phyloP scores from a whole-genome alignment of 2,888 invertebrate genomes.

The Hipparchia sbordonii region DNA sequence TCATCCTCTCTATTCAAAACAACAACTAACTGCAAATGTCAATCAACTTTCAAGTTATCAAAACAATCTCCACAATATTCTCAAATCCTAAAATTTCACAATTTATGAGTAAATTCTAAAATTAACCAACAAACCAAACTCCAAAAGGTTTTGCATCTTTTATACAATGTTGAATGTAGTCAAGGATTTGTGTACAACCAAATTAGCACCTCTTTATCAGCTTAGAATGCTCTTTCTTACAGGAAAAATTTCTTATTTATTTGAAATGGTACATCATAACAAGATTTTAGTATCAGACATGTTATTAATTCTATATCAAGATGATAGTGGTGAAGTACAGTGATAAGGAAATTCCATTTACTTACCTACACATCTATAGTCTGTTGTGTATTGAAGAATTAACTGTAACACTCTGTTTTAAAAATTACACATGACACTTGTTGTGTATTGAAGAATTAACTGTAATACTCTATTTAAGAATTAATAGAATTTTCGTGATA shows the following conservation, averaged over 20 bases:
- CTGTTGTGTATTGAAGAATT: neutral
- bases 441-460: neutral
- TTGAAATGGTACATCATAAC: neutral
- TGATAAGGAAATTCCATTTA: neutral
- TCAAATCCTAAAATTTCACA: too few relatives aligned
- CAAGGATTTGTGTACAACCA: neutral
- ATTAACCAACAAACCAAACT: too few relatives aligned
- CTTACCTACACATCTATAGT: neutral
- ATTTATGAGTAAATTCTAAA: too few relatives aligned
- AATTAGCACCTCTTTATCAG: neutral
- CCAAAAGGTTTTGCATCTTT: too few relatives aligned
- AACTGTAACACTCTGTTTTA: neutral
- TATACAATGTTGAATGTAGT: neutral
- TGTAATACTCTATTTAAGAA: neutral
- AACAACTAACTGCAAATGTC: too few relatives aligned
- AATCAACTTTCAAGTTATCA: too few relatives aligned
- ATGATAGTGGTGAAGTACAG: neutral
- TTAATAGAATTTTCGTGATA: neutral
- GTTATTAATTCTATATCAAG: neutral
- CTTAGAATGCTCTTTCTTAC: neutral
- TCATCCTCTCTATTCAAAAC: neutral
- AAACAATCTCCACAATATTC: too few relatives aligned
- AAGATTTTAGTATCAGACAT: neutral
- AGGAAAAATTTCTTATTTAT: neutral
- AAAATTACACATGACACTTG: neutral